Conservation (phyloP, 2,888 invertebrate species). For the Autographa gamma region DNA sequence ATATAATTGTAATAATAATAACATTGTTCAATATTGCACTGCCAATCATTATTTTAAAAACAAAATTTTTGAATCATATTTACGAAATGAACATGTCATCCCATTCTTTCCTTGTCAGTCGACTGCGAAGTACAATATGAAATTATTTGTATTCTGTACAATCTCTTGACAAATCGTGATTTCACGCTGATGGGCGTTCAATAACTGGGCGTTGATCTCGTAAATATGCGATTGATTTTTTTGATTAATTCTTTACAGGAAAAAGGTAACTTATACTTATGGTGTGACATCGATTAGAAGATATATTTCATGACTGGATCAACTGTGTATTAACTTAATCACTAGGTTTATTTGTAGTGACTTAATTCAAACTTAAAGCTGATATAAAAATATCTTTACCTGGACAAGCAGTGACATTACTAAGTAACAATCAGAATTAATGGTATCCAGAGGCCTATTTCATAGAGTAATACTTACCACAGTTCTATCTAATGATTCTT, state of each 20-base stretch:
- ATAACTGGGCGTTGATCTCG: neutral
- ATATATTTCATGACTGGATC: conserved; percentile 1
- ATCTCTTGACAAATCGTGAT: neutral
- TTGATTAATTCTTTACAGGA: neutral
- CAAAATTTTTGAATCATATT: neutral
- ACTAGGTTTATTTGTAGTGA: conserved; percentile 6
- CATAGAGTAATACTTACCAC: neutral
- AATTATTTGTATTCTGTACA: neutral
- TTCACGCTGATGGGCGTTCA: neutral
- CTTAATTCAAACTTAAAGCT: conserved; percentile 5
- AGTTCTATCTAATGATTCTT: neutral
- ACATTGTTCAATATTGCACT: conserved; percentile 4
- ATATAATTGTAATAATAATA: conserved; percentile 17
- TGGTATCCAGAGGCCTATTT: conserved; percentile 5
- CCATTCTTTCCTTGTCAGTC: neutral
- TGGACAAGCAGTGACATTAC: conserved; percentile 19
- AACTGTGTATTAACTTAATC: conserved; percentile 3
- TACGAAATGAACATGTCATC: neutral
- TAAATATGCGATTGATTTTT: neutral
- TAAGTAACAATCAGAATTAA: conserved; percentile 20
- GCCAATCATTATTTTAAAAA: neutral
- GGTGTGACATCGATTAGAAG: neutral
- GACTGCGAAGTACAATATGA: too few relatives aligned
- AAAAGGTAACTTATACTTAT: neutral
- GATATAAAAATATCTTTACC: conserved; percentile 18